These are phyloP conservation scores for Cottus gobio DNA, from an alignment of 2,113 vertebrate genomes.

Conservation along the genomic window DNA sequence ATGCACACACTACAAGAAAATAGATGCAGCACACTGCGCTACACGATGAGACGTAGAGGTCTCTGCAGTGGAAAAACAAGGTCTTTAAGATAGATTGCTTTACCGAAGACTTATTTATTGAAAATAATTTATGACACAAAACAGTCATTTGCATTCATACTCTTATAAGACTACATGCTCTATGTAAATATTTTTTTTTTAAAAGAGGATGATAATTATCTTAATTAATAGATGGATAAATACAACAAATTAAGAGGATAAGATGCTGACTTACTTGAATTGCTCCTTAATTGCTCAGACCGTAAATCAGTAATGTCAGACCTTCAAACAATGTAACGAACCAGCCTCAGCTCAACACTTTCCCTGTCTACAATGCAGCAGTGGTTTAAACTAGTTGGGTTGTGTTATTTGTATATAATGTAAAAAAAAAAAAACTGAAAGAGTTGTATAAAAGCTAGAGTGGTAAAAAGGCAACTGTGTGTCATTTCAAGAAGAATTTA, in stretches of 20 bases:
- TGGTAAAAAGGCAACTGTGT: conserved; percentile 47
- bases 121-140: conserved; percentile 4
- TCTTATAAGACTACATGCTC: neutral
- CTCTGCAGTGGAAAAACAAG: conserved; percentile 2
- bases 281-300: too few relatives aligned
- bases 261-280: neutral
- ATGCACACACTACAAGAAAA: conserved; percentile 6
- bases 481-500: conserved; percentile 63
- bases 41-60: conserved; percentile 5
- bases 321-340: conserved; percentile 12
- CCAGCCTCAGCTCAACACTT: conserved; percentile 17
- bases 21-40: conserved; percentile 17
- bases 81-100: conserved; percentile 4
- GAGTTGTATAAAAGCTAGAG: conserved; percentile 45
- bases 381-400: conserved; percentile 38
- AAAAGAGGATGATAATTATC: neutral
- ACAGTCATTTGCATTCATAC: neutral
- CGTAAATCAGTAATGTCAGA: conserved; percentile 12
- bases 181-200: neutral
- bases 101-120: neutral
- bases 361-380: neutral
- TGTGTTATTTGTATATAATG: conserved; percentile 55
- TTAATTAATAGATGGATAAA: neutral
- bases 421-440: conserved; percentile 43
- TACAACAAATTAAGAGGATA: neutral